Evolutionary conservation across 2,888 invertebrate genomes (phyloP).

Genomic region (Spodoptera exigua): DNA sequence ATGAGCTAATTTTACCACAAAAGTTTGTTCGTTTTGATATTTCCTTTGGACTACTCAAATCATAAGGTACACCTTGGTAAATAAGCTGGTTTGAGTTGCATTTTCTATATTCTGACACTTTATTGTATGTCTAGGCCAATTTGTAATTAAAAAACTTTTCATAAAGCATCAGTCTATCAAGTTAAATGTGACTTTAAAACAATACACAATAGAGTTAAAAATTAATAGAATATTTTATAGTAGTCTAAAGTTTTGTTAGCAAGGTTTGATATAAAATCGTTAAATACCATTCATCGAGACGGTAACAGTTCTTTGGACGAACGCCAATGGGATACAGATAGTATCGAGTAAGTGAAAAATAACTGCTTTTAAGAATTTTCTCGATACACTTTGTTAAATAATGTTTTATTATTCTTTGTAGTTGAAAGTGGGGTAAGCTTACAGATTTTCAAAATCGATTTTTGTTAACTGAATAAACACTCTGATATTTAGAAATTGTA

Average conservation of each 20-base stretch:
- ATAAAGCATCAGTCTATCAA: too few species aligned
- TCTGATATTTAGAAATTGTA: not conserved
- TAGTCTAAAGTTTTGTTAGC: too few species aligned
- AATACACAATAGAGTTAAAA: too few species aligned
- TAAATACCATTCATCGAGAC: slow-evolving; percentile 53
- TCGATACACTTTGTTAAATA: slow-evolving; percentile 26
- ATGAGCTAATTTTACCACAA: slow-evolving; percentile 41
- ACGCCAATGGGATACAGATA: slow-evolving; percentile 52
- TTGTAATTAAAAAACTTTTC: too few species aligned
- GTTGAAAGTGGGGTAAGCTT: not conserved
- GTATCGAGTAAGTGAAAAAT: slow-evolving; percentile 52
- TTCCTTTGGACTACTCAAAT: not conserved
- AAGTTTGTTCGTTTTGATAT: slow-evolving; percentile 2
- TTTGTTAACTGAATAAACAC: too few species aligned
- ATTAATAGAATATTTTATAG: too few species aligned
- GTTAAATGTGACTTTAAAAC: too few species aligned
- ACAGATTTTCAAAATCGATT: too few species aligned
- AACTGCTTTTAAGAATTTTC: slow-evolving; percentile 34
- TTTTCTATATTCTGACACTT: too few species aligned
- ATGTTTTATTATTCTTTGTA: slow-evolving; percentile 12
- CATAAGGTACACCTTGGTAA: too few species aligned
- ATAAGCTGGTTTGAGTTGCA: too few species aligned
- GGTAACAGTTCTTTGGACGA: slow-evolving; percentile 47
- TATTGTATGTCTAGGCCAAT: too few species aligned
- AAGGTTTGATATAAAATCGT: slow-evolving; percentile 14